These are phyloP conservation scores for Crax fasciolata DNA, from an alignment of 2,797 vertebrate species.

Conservation along the genomic window DNA sequence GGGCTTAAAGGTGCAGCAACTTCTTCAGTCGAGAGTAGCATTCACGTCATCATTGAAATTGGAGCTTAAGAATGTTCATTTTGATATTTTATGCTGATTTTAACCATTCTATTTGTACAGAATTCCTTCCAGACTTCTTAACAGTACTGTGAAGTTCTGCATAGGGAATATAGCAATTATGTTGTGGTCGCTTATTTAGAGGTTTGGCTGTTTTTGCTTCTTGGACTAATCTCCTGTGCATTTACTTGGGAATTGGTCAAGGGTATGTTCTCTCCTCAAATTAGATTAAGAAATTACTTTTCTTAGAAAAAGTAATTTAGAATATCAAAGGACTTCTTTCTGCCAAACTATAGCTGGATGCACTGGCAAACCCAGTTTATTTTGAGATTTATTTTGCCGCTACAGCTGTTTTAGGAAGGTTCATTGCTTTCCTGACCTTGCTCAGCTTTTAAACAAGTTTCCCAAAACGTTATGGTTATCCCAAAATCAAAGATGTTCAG, in stretches of 20 bases:
- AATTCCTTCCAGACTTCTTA: slow-evolving; percentile 30
- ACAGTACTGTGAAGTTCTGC: slow-evolving; percentile 18
- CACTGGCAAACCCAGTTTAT: neutral
- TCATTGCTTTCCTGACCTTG: neutral
- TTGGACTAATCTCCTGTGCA: neutral
- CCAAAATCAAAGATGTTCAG: neutral
- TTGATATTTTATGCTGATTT: slow-evolving; percentile 22
- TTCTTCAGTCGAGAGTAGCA: neutral
- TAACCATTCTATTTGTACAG: neutral
- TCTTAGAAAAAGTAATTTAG: neutral
- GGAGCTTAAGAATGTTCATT: neutral
- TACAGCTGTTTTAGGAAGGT: neutral
- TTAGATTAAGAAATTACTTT: slow-evolving; percentile 41
- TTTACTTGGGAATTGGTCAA: slow-evolving; percentile 20
- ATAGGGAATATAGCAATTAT: slow-evolving; percentile 18
- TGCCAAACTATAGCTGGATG: neutral
- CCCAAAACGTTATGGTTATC: neutral
- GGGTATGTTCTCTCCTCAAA: neutral
- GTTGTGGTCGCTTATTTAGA: neutral
- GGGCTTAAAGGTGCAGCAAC: neutral
- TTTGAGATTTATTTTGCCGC: neutral
- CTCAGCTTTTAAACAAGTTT: neutral
- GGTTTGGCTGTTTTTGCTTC: neutral
- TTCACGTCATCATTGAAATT: neutral
- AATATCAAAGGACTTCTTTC: neutral